phyloP scores from a whole-genome alignment of 2,797 vertebrate species.

The Neosilurus mollespiculum region DNA sequence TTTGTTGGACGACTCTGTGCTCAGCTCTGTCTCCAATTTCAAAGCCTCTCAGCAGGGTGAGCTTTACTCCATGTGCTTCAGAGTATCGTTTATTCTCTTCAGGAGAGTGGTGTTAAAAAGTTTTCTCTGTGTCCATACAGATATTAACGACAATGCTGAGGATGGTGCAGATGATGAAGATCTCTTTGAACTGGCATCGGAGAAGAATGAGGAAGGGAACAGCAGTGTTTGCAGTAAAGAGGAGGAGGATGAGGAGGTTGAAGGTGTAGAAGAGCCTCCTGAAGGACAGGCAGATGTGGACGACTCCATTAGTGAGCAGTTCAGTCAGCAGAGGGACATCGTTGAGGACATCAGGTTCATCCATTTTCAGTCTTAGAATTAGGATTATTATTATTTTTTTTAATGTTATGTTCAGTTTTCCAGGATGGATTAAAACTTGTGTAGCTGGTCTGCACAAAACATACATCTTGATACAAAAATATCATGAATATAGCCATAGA shows the following conservation, averaged over 20 bases:
- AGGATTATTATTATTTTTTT: neutral
- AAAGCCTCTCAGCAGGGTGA: conserved; percentile 60
- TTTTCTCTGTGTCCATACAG: neutral
- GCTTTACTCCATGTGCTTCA: neutral
- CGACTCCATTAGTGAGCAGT: neutral
- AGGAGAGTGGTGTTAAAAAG: neutral
- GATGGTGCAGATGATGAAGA: conserved; percentile 62
- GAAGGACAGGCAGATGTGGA: conserved; percentile 45
- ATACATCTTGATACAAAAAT: too few species aligned
- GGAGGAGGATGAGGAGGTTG: conserved; percentile 27
- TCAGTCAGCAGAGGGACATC: conserved; percentile 59
- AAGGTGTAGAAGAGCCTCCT: conserved; percentile 46
- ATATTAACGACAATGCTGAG: neutral
- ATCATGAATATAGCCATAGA: too few species aligned
- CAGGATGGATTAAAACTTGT: neutral
- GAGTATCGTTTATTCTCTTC: neutral
- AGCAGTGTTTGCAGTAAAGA: conserved; percentile 53
- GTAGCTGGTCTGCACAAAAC: neutral
- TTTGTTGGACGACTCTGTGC: conserved; percentile 51
- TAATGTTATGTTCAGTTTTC: neutral
- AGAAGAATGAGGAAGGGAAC: conserved; percentile 45
- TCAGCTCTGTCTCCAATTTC: conserved; percentile 54
- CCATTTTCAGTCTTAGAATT: neutral
- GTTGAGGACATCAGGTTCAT: conserved; percentile 77
- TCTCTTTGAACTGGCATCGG: conserved; percentile 65